Evolutionary conservation across 2,797 vertebrate genomes (phyloP).

Genomic region (Pampus argenteus): DNA sequence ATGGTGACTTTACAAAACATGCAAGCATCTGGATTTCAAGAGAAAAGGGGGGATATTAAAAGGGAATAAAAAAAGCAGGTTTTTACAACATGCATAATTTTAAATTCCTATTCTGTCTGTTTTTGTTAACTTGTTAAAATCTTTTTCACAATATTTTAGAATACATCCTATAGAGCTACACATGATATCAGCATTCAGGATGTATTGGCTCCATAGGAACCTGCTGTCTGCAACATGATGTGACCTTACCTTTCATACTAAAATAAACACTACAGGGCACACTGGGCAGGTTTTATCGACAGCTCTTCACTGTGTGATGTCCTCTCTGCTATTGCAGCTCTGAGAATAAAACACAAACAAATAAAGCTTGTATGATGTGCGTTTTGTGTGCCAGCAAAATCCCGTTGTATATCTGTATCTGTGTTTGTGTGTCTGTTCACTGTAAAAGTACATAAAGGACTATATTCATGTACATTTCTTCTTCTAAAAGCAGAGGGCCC

Average conservation of each 20-base stretch:
- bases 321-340: constrained; percentile 64
- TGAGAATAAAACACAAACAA: constrained; percentile 76
- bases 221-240: constrained; percentile 54
- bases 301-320: constrained; percentile 70
- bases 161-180: constrained; percentile 26
- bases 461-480: constrained; percentile 22
- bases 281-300: constrained; percentile 77
- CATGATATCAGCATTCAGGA: constrained; percentile 40
- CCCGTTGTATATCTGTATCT: constrained; percentile 50
- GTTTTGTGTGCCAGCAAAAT: constrained; percentile 57
- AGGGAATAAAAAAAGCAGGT: constrained; percentile 33
- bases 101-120: constrained; percentile 20
- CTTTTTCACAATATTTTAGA: constrained; percentile 8
- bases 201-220: constrained; percentile 51
- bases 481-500: constrained; percentile 28
- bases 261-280: constrained; percentile 73
- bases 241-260: constrained; percentile 77
- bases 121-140: constrained; percentile 34
- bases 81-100: constrained; percentile 26
- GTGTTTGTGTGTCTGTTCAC: constrained; percentile 38
- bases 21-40: constrained; percentile 66
- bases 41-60: constrained; percentile 53
- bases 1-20: constrained; percentile 77
- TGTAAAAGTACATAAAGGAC: constrained; percentile 48
- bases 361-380: constrained; percentile 65